Evolutionary conservation across 2,888 invertebrate species (phyloP).

Genomic region (Nesidiocoris tenuis): DNA sequence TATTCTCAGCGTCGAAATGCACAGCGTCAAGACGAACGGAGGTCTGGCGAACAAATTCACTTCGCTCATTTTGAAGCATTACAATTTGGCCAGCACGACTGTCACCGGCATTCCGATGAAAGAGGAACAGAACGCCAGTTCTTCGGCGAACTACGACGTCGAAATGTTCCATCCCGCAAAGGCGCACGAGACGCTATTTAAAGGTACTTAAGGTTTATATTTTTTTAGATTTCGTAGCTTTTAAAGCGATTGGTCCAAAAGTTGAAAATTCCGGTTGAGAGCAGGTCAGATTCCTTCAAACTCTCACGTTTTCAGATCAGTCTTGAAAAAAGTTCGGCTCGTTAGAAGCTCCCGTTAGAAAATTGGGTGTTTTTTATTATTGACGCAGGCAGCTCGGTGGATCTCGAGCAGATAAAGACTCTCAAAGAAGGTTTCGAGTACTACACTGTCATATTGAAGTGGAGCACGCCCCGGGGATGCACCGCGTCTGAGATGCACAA

Average conservation of each 20-base stretch:
- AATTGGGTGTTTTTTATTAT: no score
- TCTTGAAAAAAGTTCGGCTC: no score
- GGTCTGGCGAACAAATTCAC: slow-evolving; percentile 72
- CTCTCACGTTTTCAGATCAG: background rate
- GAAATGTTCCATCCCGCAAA: slow-evolving; percentile 89
- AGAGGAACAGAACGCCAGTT: slow-evolving; percentile 97
- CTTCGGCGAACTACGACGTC: slow-evolving; percentile 97
- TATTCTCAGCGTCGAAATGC: slow-evolving; percentile 74
- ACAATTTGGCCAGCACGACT: slow-evolving; percentile 89
- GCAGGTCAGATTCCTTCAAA: background rate
- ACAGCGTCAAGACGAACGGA: slow-evolving; percentile 71
- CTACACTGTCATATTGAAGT: slow-evolving; percentile 85
- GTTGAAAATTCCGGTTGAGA: background rate
- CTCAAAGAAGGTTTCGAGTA: slow-evolving; percentile 74
- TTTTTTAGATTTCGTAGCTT: no score
- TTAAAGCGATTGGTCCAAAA: no score
- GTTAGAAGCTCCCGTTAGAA: no score
- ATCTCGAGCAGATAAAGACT: slow-evolving; percentile 65
- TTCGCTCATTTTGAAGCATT: slow-evolving; percentile 78
- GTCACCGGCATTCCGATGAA: slow-evolving; percentile 99
- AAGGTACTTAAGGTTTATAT: no score
- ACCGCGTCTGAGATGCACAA: slow-evolving; percentile 78
- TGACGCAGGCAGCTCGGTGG: slow-evolving; percentile 61
- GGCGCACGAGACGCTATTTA: slow-evolving; percentile 79
- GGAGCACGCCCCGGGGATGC: slow-evolving; percentile 94